phyloP scores from a whole-genome alignment of 2,797 vertebrate genomes.

The Eleutherodactylus coqui region DNA sequence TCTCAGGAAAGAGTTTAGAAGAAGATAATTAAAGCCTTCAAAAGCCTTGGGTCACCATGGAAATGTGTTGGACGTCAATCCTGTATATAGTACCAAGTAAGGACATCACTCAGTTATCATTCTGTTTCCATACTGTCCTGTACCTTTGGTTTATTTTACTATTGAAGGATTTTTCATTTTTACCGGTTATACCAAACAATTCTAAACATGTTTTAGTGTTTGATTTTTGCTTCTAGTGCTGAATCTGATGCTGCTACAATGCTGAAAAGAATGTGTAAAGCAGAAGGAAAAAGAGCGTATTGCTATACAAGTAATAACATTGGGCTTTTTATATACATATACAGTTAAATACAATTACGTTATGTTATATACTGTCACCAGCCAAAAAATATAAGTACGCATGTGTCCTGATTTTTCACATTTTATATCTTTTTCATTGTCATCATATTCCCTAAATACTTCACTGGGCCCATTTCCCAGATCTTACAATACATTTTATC shows the following conservation, averaged over 20 bases:
- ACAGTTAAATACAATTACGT: neutral
- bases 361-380: neutral
- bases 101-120: slow-evolving; percentile 11
- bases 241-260: neutral
- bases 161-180: neutral
- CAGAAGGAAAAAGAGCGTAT: neutral
- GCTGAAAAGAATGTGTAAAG: neutral
- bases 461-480: slow-evolving; percentile 6
- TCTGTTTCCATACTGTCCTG: neutral
- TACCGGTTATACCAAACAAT: neutral
- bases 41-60: slow-evolving; percentile 55
- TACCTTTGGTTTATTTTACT: slow-evolving; percentile 3
- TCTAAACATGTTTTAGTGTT: neutral
- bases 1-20: slow-evolving; percentile 38
- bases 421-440: neutral
- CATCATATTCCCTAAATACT: neutral
- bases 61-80: slow-evolving; percentile 55
- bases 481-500: slow-evolving; percentile 22
- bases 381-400: neutral
- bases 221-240: neutral
- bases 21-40: slow-evolving; percentile 45
- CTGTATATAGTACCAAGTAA: slow-evolving; percentile 40
- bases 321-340: neutral
- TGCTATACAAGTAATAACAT: neutral
- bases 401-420: neutral